Evolutionary conservation across 2,888 invertebrate genomes (phyloP).

Genomic region (Tenodera sinensis): DNA sequence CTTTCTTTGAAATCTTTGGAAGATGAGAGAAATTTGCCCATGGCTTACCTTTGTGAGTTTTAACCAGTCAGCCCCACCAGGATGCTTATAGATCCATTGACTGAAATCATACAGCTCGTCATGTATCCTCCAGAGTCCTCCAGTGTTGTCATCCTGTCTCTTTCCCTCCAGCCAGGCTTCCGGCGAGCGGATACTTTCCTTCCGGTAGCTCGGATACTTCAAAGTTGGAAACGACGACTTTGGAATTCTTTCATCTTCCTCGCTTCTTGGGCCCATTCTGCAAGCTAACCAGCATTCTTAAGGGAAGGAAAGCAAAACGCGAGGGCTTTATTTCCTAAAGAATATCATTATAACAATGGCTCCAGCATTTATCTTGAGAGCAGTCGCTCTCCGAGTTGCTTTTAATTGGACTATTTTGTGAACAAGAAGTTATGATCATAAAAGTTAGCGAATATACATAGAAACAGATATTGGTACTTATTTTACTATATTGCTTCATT

Average conservation of each 20-base stretch:
- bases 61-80: constrained; percentile 79
- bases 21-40: too few species aligned
- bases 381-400: too few species aligned
- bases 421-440: too few species aligned
- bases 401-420: too few species aligned
- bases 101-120: constrained; percentile 80
- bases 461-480: too few species aligned
- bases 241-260: not conserved
- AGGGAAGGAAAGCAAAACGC: too few species aligned
- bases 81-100: constrained; percentile 74
- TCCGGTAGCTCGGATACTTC: constrained; percentile 51
- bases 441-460: too few species aligned
- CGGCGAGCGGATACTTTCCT: constrained; percentile 47
- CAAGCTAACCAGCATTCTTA: not conserved
- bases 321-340: too few species aligned
- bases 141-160: constrained; percentile 65
- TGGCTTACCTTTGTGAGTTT: constrained; percentile 38
- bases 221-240: constrained; percentile 22
- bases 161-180: constrained; percentile 63
- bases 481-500: too few species aligned
- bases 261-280: not conserved
- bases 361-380: too few species aligned
- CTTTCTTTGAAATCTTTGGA: too few species aligned
- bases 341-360: too few species aligned
- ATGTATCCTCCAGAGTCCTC: constrained; percentile 72